phyloP scores from a whole-genome alignment of 2,797 vertebrate species.

The Alectoris magna region DNA sequence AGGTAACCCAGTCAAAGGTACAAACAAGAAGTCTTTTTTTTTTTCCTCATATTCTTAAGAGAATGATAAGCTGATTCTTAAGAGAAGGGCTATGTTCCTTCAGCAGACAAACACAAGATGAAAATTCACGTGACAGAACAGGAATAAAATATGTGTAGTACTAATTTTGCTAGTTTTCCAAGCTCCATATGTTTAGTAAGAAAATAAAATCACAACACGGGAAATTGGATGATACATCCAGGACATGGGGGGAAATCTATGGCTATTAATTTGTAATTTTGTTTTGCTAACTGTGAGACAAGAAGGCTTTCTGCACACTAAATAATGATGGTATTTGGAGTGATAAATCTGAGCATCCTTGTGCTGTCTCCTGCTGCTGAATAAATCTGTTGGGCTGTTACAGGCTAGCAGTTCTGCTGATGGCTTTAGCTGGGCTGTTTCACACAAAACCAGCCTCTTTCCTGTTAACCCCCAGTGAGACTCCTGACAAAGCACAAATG shows the following conservation, averaged over 20 bases:
- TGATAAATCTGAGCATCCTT: slow-evolving; percentile 67
- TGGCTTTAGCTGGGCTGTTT: slow-evolving; percentile 52
- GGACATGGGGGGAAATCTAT: slow-evolving; percentile 44
- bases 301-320: slow-evolving; percentile 31
- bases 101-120: background rate
- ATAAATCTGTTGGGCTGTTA: slow-evolving; percentile 60
- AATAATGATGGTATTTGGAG: slow-evolving; percentile 62
- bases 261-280: slow-evolving; percentile 70
- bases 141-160: slow-evolving; percentile 20
- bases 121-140: background rate
- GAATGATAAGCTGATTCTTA: background rate
- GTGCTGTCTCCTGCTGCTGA: slow-evolving; percentile 53
- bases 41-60: background rate
- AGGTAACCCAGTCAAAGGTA: background rate
- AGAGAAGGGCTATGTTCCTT: background rate
- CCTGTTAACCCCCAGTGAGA: background rate
- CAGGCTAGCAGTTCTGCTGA: slow-evolving; percentile 24
- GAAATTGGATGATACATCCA: slow-evolving; percentile 45
- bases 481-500: slow-evolving; percentile 21
- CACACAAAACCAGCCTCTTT: background rate
- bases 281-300: slow-evolving; percentile 71
- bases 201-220: slow-evolving; percentile 59
- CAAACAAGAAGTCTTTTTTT: background rate
- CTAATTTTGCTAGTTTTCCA: slow-evolving; percentile 35
- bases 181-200: slow-evolving; percentile 55